These are phyloP conservation scores for Lordiphosa fenestrarum DNA, from an alignment of 2,888 invertebrate species.

Conservation along the genomic window DNA sequence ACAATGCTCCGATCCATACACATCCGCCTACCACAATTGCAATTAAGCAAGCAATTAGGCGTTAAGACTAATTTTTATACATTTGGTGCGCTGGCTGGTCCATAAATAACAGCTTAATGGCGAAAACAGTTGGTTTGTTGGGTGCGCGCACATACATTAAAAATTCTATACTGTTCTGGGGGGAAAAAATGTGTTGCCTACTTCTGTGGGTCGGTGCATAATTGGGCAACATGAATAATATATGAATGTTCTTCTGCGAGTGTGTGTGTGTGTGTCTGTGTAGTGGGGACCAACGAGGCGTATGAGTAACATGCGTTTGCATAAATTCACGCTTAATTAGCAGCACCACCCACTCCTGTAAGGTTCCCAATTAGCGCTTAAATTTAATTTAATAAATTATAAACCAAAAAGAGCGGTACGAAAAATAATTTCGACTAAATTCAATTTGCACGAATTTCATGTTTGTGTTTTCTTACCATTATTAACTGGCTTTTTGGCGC, in stretches of 20 bases:
- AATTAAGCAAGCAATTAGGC: slow-evolving; percentile 55
- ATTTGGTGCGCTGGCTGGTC: slow-evolving; percentile 30
- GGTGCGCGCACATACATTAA: too few relatives aligned
- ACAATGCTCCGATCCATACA: slow-evolving; percentile 18
- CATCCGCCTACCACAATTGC: slow-evolving; percentile 17
- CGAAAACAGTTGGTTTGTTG: slow-evolving; percentile 55
- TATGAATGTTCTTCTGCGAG: slow-evolving; percentile 6
- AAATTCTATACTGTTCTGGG: slow-evolving; percentile 10
- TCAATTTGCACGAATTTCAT: slow-evolving; percentile 29
- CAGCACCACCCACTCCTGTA: slow-evolving; percentile 25
- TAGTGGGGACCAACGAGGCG: slow-evolving; percentile 52
- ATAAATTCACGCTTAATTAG: slow-evolving; percentile 72
- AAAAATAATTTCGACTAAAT: slow-evolving; percentile 38
- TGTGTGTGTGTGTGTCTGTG: slow-evolving; percentile 7
- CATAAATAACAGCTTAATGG: slow-evolving; percentile 64
- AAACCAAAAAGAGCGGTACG: slow-evolving; percentile 1
- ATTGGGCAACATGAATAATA: slow-evolving; percentile 59
- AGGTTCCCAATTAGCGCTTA: slow-evolving; percentile 51
- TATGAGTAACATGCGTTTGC: slow-evolving; percentile 70
- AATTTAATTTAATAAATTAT: slow-evolving; percentile 4
- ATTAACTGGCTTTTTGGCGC: slow-evolving; percentile 67
- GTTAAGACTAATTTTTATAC: slow-evolving; percentile 38
- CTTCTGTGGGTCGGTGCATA: slow-evolving; percentile 35
- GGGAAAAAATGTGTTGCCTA: slow-evolving; percentile 39
- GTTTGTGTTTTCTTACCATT: slow-evolving; percentile 41